Base-by-base conservation (phyloP, 2,113 vertebrate genomes). In the Taxidea taxus region DNA sequence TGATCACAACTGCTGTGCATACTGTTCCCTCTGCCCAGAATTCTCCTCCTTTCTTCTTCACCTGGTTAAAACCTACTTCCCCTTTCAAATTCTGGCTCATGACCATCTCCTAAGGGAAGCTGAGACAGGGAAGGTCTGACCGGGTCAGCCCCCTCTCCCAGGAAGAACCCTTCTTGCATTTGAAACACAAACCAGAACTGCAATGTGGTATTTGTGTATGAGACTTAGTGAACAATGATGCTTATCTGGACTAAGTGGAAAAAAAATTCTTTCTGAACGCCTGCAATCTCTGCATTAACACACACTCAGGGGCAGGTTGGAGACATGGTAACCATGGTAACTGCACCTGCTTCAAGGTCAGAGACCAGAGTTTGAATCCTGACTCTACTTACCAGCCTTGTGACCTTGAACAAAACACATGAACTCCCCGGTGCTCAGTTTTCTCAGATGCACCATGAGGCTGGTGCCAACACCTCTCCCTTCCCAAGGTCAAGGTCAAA, bases 1-100 rank as follows among this genome's bases (percentile, higher is more conserved):
- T 2, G 1, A 34, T 18, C 31, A 27, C 15, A 87, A 16, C 4
- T 9, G 44, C 25, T 7, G 0, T 9, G 20, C 29, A 16, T 5
- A 13, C 21, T 44, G 2, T 68, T 27, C 44, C 37, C 18, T 82
- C 37, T 47, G 29, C 16, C 83, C 20, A 58, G 70, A 89, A 64
- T 47, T 72, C 34, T 47, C 25, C 56, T 77, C 62, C n/a, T 60
- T 85, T 74, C 62, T 42, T 29, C 18, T 72, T 68, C 44, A 34
- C 23, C 20, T 49, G 34, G 9, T 12, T 64, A 72, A 56, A 29
- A 83, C 44, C 8, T 7, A 37, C 6, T 39, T 47, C 16, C 29
- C 42, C 51, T 58, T 88, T 87, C n/a, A 68, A 56, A 72, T 62
- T 34, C 42, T 56, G 51, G 34, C 25, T 81, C 18, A 31, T 51